Percentiles rank a stretch among this genome's conserved stretches.
phyloP scores from a whole-genome alignment of 2,113 vertebrate species.

The Hippopotamus amphibius region DNA sequence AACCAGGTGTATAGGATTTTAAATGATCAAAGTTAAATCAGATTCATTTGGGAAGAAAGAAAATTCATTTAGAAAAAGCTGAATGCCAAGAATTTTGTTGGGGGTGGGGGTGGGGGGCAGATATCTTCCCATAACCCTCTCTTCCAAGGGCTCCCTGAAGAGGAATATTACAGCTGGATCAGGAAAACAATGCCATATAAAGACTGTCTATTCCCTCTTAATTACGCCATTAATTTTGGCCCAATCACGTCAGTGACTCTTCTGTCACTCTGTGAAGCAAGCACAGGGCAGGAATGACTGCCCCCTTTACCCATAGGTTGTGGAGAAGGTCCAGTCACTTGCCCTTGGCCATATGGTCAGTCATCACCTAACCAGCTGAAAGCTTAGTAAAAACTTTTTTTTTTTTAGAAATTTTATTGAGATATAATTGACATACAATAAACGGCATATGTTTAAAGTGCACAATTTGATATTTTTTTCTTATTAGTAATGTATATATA shows the following conservation, averaged over 20 bases:
- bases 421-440: no score
- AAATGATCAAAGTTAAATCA: constrained; percentile 49
- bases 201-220: neutral
- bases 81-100: neutral
- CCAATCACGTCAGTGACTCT: neutral
- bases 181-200: neutral
- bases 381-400: neutral
- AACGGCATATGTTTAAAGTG: no score
- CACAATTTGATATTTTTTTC: no score
- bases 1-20: neutral
- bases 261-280: neutral
- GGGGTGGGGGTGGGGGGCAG: neutral
- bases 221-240: neutral
- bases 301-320: neutral
- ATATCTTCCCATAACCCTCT: neutral
- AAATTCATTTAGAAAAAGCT: constrained; percentile 17
- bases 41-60: constrained; percentile 42
- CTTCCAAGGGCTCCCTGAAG: neutral
- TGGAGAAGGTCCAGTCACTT: neutral
- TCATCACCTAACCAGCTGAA: neutral
- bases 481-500: no score
- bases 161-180: neutral
- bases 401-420: no score
- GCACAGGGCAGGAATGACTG: neutral
- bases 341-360: neutral